Conservation (phyloP, 2,797 vertebrate species). For the Eleutherodactylus coqui region DNA sequence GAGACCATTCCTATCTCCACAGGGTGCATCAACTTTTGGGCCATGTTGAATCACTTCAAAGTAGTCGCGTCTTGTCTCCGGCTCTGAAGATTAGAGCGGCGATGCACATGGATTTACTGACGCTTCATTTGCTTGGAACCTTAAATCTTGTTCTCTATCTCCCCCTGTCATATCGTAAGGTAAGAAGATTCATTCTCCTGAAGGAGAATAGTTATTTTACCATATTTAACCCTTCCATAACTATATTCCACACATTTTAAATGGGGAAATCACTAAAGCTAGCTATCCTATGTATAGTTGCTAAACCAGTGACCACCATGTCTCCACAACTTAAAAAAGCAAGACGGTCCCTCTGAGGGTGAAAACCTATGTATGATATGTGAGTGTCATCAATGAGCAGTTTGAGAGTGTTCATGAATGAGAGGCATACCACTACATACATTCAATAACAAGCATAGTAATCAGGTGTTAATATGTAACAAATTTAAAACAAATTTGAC, state of each 20-base stretch:
- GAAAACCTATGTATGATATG: not conserved
- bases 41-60: constrained; percentile 51
- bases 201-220: not conserved
- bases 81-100: constrained; percentile 22
- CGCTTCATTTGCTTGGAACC: constrained; percentile 38
- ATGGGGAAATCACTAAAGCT: not conserved
- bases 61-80: constrained; percentile 31
- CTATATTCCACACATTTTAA: not conserved
- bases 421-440: not conserved
- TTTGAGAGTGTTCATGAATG: not conserved
- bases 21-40: constrained; percentile 30
- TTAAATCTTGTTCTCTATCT: constrained; percentile 9
- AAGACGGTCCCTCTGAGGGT: not conserved
- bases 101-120: constrained; percentile 44
- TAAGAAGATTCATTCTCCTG: not conserved
- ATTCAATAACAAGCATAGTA: too few relatives aligned
- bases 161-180: constrained; percentile 1
- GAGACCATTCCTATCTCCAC: constrained; percentile 48
- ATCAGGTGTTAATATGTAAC: too few relatives aligned
- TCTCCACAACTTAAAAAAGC: not conserved
- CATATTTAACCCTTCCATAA: not conserved
- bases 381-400: not conserved
- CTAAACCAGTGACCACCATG: not conserved
- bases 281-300: too few relatives aligned
- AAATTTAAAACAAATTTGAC: too few relatives aligned